Evolutionary conservation across 2,113 vertebrate species (phyloP).

Genomic region (Nerophis lumbriciformis): DNA sequence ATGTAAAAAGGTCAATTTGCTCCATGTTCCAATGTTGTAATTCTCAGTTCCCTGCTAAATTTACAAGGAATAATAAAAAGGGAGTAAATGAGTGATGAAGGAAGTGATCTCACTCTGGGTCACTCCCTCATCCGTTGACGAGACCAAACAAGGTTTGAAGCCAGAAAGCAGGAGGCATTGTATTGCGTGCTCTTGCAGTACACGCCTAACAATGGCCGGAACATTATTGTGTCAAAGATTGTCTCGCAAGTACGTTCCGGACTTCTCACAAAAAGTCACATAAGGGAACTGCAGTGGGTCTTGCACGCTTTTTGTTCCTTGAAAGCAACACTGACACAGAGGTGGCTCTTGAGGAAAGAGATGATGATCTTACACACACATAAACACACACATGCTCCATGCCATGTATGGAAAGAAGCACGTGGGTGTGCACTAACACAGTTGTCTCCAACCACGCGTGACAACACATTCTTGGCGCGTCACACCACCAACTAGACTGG

Average conservation of each 20-base stretch:
- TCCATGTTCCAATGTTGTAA: background rate
- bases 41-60: background rate
- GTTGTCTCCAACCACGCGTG: constrained; percentile 31
- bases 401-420: constrained; percentile 5
- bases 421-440: constrained; percentile 10
- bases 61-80: background rate
- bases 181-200: background rate
- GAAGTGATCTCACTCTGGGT: background rate
- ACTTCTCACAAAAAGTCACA: constrained; percentile 7
- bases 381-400: background rate
- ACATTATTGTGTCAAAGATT: constrained; percentile 33
- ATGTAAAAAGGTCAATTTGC: no score
- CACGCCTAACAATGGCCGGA: constrained; percentile 41
- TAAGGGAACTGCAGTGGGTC: constrained; percentile 4
- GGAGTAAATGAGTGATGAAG: background rate
- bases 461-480: constrained; percentile 37
- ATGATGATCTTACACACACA: constrained; percentile 1
- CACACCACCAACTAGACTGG: constrained; percentile 30
- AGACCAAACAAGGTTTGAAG: constrained; percentile 7
- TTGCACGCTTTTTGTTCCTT: constrained; percentile 16
- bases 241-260: constrained; percentile 25
- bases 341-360: background rate
- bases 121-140: constrained; percentile 11
- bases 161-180: constrained; percentile 10
- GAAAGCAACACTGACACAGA: background rate